Evolutionary conservation across 2,113 vertebrate species (phyloP).

Genomic region (Tachysurus fulvidraco): DNA sequence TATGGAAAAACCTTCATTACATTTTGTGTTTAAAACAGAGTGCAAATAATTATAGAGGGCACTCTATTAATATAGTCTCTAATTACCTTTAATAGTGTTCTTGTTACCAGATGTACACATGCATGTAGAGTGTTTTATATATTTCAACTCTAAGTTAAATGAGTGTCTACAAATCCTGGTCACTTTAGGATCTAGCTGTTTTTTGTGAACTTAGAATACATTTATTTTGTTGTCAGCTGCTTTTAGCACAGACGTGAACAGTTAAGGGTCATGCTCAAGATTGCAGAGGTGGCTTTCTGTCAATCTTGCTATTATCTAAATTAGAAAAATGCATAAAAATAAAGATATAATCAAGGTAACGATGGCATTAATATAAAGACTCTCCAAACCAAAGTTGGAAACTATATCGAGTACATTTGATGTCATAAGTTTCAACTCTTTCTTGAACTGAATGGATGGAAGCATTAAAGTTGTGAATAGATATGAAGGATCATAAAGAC

Average conservation of each 20-base stretch:
- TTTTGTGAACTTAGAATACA: not conserved
- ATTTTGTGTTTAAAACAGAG: not conserved
- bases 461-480: conserved; percentile 8
- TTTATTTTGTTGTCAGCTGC: not conserved
- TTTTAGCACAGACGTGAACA: not conserved
- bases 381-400: not conserved
- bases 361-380: not conserved
- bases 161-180: not conserved
- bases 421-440: not conserved
- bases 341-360: not conserved
- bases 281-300: no score
- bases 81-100: not conserved
- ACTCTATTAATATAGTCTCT: not conserved
- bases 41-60: not conserved
- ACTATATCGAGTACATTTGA: not conserved
- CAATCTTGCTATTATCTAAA: not conserved
- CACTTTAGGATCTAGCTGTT: not conserved
- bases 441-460: not conserved
- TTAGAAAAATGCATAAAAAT: not conserved
- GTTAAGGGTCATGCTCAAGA: not conserved
- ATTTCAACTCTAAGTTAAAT: not conserved
- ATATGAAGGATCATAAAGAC: not conserved
- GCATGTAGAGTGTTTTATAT: not conserved
- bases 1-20: not conserved
- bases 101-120: not conserved